Evolutionary conservation across 2,888 invertebrate genomes (phyloP), one percentile per base, ranked within the genome.

Genomic region (Ariolimax columbianus): DNA sequence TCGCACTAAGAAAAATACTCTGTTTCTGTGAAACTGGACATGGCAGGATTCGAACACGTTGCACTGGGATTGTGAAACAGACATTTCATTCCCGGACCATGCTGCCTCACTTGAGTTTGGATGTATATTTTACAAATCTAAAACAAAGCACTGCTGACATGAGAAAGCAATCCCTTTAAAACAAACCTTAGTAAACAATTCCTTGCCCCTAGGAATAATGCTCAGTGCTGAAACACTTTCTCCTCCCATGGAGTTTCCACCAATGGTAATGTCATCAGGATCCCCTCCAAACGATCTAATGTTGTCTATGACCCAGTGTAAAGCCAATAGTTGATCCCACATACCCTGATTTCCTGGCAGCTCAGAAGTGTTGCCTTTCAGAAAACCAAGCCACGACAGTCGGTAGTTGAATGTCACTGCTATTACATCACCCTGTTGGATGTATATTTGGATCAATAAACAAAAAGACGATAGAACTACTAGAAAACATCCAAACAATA

Each of bases 301-400:
- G 59, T 83, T 83, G 68, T 77, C 77, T 63, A 77, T 83, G 55
- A 83, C 77, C 83, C 83, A 83, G n/a, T 68, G 30, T 51, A 83
- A 55, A 30, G 83, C 83, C 83, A 83, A 23, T 51, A 83, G 83
- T 38, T 83, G 83, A 55, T 83, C 83, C 83, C 83, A 83, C 51
- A 77, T 36, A 0, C 83, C 83, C 55, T 77, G 77, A 36, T 83
- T 83, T 2, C 83, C 83, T 4, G 77, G 77, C 36, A 83, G 77
- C 70, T 83, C 77, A 36, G 77, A 47, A 43, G 36, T 68, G 66
- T 66, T 51, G 26, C 83, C 83, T 51, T 83, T 83, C n/a, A 83
- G n/a, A 47, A 83, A 83, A 0, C 83, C 83, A 30, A 83, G 77
- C 83, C 83, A 83, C 33, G 83, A 83, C 17, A 83, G 68, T 14